Evolutionary conservation across 2,888 invertebrate species (phyloP).

Genomic region (Chymomyza caudatula): DNA sequence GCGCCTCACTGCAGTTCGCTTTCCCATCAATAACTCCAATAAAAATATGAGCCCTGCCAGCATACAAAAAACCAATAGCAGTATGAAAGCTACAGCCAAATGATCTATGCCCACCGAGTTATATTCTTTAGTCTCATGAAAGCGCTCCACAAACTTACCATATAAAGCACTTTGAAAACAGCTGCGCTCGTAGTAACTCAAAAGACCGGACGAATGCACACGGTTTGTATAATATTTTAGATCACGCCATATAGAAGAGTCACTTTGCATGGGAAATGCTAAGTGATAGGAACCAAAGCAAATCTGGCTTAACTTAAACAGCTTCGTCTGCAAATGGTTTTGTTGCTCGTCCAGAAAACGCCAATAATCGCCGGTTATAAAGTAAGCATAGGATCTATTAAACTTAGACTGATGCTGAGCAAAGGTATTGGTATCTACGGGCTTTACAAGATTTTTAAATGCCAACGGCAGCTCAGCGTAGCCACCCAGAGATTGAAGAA

Average conservation of each 20-base stretch:
- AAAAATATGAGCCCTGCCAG: conserved; percentile 34
- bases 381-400: conserved; percentile 65
- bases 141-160: conserved; percentile 55
- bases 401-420: conserved; percentile 43
- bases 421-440: conserved; percentile 57
- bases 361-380: conserved; percentile 69
- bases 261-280: conserved; percentile 67
- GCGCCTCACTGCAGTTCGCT: not conserved
- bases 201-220: conserved; percentile 65
- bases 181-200: conserved; percentile 53
- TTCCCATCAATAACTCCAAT: conserved; percentile 28
- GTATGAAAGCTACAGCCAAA: conserved; percentile 59
- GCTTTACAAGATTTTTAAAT: conserved; percentile 48
- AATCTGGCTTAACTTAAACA: conserved; percentile 66
- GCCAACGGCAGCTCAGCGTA: conserved; percentile 36
- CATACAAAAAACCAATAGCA: conserved; percentile 31
- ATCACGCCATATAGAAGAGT: conserved; percentile 68
- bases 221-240: conserved; percentile 62
- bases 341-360: conserved; percentile 60
- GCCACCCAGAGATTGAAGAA: conserved; percentile 37
- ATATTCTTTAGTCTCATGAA: conserved; percentile 44
- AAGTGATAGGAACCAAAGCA: conserved; percentile 71
- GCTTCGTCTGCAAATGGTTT: conserved; percentile 49
- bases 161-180: conserved; percentile 59
- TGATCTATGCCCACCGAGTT: conserved; percentile 65